phyloP scores from a whole-genome alignment of 2,888 invertebrate species.

The Meghimatium bilineatum region DNA sequence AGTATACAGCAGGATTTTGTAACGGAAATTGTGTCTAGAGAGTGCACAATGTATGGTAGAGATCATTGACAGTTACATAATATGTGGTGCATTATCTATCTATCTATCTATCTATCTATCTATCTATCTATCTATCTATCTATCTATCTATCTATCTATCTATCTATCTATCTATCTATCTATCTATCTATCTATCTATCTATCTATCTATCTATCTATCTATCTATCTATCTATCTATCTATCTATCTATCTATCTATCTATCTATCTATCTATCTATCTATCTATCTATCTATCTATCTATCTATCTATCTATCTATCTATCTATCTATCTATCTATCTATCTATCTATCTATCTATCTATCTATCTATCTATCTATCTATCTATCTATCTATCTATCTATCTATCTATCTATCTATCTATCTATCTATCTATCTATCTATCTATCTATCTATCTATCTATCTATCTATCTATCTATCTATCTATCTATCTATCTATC shows the following conservation, averaged over 20 bases:
- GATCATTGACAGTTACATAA: neutral
- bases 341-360: conserved; percentile 18
- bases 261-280: too few species aligned
- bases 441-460: conserved; percentile 5
- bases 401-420: conserved; percentile 13
- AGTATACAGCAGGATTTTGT: neutral
- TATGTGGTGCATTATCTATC: neutral
- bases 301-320: neutral
- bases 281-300: too few species aligned
- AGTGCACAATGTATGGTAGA: too few species aligned
- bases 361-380: conserved; percentile 18
- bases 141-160: neutral
- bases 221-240: too few species aligned
- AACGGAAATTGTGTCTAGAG: neutral
- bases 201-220: neutral
- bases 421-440: conserved; percentile 5
- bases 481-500: conserved; percentile 18
- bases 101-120: neutral
- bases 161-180: conserved; percentile 13
- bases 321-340: conserved; percentile 18
- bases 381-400: conserved; percentile 18
- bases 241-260: too few species aligned
- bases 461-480: conserved; percentile 18
- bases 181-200: conserved; percentile 18
- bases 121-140: neutral